Base-by-base conservation (phyloP, 2,888 invertebrate genomes). In the Chromoteleia sp. region DNA sequence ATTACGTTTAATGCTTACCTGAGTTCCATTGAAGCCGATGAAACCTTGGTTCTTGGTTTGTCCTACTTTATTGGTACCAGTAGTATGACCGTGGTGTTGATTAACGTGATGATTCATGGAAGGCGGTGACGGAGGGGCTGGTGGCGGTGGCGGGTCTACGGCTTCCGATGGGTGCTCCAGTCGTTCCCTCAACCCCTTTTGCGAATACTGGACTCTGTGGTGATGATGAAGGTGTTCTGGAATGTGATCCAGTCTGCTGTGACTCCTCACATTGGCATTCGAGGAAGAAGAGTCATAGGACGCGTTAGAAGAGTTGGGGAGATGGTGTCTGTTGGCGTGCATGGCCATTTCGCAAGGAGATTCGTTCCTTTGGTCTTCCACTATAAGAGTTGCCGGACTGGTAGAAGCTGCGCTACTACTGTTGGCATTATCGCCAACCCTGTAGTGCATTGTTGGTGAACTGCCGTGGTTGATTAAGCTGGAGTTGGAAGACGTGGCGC, bases 201-300 rank as follows among this genome's bases (percentile, higher is more conserved):
- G 88, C 6, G 86, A 63, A 21, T 85, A 79, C 17, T 85, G 85
- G 58, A 85, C 85, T 43, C 82, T 83, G 29, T 85, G 83, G n/a
- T 81, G 79, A 50, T 86, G 87, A 75, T 87, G 88, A 63, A 87
- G 84, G 74, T 89, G 88, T 63, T 90, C 90, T 65, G 87, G 87
- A 10, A 87, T 82, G 67, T 89, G 89, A 52, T 90, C 90, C 36
- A 88, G 65, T 17, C 88, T 84, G 33, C 88, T 88, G 67, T 89
- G 89, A 10, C 86, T 84, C 8, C 89, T 86, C 2, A 88, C 86
- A 41, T 89, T 86, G 5, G 87, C 87, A 43, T 88, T 89, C 10
- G 90, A 89, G 10, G 90, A 87, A 1, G 90, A 88, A 5, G 89
- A 90, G 17, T 89, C 88, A 76, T 88, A 90, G 1, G 90, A 90